These are phyloP conservation scores for Agrenia bidenticulata DNA, from an alignment of 2,888 invertebrate genomes.

Conservation along the genomic window DNA sequence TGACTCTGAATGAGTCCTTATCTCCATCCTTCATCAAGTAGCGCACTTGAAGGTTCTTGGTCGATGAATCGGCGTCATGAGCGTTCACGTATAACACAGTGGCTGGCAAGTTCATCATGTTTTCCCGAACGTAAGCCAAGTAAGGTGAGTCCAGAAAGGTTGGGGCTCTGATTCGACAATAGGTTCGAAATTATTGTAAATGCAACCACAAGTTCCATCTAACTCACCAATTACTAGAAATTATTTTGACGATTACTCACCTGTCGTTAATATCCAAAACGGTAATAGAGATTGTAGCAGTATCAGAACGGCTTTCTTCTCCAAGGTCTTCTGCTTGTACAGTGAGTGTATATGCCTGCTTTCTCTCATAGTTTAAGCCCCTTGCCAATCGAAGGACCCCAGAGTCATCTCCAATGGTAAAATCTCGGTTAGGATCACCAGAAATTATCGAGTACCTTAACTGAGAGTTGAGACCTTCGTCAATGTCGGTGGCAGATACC, in stretches of 20 bases:
- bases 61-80: constrained; percentile 50
- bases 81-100: constrained; percentile 55
- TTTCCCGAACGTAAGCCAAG: constrained; percentile 89
- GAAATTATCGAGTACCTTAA: constrained; percentile 84
- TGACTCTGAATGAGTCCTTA: constrained; percentile 84
- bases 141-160: constrained; percentile 93
- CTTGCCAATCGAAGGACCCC: constrained; percentile 88
- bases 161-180: constrained; percentile 59
- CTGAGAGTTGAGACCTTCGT: constrained; percentile 85
- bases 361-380: constrained; percentile 89
- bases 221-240: not conserved
- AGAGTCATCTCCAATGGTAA: constrained; percentile 86
- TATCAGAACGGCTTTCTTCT: constrained; percentile 69
- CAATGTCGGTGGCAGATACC: constrained; percentile 83
- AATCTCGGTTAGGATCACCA: constrained; percentile 88
- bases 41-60: constrained; percentile 74
- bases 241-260: constrained; percentile 6
- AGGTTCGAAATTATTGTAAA: not conserved
- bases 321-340: constrained; percentile 88
- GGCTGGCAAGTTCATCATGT: constrained; percentile 70
- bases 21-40: constrained; percentile 93
- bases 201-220: not conserved
- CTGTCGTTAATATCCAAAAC: constrained; percentile 41
- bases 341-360: constrained; percentile 76
- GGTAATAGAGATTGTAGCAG: constrained; percentile 72